Evolutionary conservation across 2,113 vertebrate genomes (phyloP).

Genomic region (Ibidorhyncha struthersii): DNA sequence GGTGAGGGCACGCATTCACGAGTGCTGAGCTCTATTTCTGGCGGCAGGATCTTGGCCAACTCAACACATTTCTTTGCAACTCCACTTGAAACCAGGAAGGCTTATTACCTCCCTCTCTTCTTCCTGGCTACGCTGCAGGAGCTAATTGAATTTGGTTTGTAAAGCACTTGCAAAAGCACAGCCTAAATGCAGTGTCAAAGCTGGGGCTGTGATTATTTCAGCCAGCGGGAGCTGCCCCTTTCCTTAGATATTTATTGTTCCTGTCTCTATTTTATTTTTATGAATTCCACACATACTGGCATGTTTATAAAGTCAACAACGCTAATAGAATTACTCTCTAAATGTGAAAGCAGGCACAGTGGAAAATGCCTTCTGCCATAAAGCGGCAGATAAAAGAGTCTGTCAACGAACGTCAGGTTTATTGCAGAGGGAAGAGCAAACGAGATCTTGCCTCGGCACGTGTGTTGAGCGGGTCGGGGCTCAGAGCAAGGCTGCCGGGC

Average conservation of each 20-base stretch:
- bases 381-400: slow-evolving; percentile 46
- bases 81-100: slow-evolving; percentile 41
- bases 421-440: slow-evolving; percentile 16
- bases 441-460: background rate
- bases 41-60: background rate
- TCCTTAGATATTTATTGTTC: slow-evolving; percentile 66
- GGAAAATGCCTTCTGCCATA: slow-evolving; percentile 53
- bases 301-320: slow-evolving; percentile 59
- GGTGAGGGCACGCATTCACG: background rate
- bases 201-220: slow-evolving; percentile 50
- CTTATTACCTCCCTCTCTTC: slow-evolving; percentile 45
- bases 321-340: slow-evolving; percentile 37
- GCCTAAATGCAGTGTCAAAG: slow-evolving; percentile 55
- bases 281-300: slow-evolving; percentile 65
- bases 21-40: background rate
- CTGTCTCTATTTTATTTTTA: slow-evolving; percentile 58
- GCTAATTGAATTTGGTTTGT: slow-evolving; percentile 66
- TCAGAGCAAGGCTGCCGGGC: background rate
- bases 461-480: background rate
- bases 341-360: slow-evolving; percentile 36
- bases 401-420: slow-evolving; percentile 11
- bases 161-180: slow-evolving; percentile 68
- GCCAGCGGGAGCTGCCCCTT: slow-evolving; percentile 66
- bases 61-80: slow-evolving; percentile 19
- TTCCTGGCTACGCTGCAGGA: slow-evolving; percentile 45